Base-by-base conservation (phyloP, 2,888 invertebrate genomes). In the Ryuthela nishihirai region DNA sequence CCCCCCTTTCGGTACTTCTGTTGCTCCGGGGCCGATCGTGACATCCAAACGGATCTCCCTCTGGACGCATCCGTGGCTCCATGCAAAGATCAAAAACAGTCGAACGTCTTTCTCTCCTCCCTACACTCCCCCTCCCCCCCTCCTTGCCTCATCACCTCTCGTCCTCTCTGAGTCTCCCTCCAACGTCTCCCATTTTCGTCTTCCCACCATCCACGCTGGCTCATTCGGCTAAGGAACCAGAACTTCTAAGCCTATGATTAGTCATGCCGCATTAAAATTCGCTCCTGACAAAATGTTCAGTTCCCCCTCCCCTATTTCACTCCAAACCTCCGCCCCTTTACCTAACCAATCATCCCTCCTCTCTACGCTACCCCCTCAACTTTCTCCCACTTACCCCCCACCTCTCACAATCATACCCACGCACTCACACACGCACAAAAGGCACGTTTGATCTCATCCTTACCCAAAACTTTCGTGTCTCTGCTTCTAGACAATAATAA, bases 301-400 rank as follows among this genome's bases (percentile, higher is more conserved):
- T 29, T 25, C 50, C 46, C 50, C 56, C 56, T 52, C 56, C 56
- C 52, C 56, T 52, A 58, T 52, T 58, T 50, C 42, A 47, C 41
- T 32, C 32, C 21, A 36, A 38, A 24, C 25, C 21, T 41, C 56
- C 56, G 56, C 56, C 56, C 52, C 52, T 52, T 58, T 58, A 58
- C 50, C 46, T 50, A 47, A 58, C 56, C 56, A 58, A 58, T 58
- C 50, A 58, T 58, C 45, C 56, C 50, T 46, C 56, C 46, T 58
- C 49, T 24, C 29, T 49, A 18, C 50, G 10, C 44, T 40, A 20
- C 56, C 56, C 56, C 29, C 50, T 46, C 46, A 29, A 18, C 10
- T n/a, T 34, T 24, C 36, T 42, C 32, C 17, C n/a, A n/a, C 29
- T 43, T 48, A 29, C n/a, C n/a, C n/a, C n/a, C n/a, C n/a, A n/a